Conservation (phyloP, 2,888 invertebrate genomes). For the Cephus sareptanus region DNA sequence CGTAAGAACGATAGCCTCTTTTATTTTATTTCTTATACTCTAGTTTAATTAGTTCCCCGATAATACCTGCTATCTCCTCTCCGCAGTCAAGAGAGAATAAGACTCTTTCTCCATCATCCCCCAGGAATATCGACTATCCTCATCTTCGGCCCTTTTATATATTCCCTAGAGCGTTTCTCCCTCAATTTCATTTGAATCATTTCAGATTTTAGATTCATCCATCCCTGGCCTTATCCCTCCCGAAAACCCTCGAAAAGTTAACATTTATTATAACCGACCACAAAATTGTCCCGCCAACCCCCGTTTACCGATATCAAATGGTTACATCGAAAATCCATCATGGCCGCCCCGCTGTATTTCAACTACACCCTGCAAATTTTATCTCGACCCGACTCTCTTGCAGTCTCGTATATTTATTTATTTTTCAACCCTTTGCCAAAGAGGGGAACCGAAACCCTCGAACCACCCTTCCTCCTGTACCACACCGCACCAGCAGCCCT, state of each 20-base stretch:
- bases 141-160: not conserved
- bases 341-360: not conserved
- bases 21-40: slow-evolving; percentile 60
- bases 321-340: not conserved
- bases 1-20: slow-evolving; percentile 53
- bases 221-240: not conserved
- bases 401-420: not conserved
- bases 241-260: not conserved
- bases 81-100: slow-evolving; percentile 34
- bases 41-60: slow-evolving; percentile 62
- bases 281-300: not conserved
- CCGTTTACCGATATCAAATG: not conserved
- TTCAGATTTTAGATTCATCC: slow-evolving; percentile 17
- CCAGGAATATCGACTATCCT: not conserved
- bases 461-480: not conserved
- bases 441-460: not conserved
- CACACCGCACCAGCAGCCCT: slow-evolving; percentile 30
- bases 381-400: not conserved
- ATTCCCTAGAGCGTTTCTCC: slow-evolving; percentile 5
- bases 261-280: not conserved
- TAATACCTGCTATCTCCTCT: slow-evolving; percentile 56
- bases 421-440: not conserved
- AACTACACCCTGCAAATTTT: not conserved
- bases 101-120: slow-evolving; percentile 12
- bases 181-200: slow-evolving; percentile 21